Evolutionary conservation across 1,140 invertebrate genomes (phyloP).

Genomic region (Cydia amplana): DNA sequence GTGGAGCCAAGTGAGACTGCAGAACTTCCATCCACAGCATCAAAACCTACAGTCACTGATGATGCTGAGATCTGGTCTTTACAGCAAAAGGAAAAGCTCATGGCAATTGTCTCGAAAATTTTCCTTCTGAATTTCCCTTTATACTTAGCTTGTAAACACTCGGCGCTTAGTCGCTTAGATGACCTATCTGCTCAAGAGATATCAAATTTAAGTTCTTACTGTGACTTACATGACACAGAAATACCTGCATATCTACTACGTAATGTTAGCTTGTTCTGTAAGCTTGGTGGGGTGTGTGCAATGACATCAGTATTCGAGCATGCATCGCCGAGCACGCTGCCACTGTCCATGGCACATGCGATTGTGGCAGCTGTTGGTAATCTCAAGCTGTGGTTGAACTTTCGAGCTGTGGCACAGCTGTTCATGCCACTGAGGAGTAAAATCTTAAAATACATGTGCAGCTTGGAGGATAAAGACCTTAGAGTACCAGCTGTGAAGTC

Average conservation of each 20-base stretch:
- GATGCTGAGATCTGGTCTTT: slow-evolving; percentile 82
- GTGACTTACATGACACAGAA: slow-evolving; percentile 95
- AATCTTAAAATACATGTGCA: slow-evolving; percentile 95
- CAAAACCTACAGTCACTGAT: slow-evolving; percentile 50
- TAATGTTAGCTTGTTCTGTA: slow-evolving; percentile 95
- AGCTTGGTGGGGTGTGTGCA: slow-evolving; percentile 91
- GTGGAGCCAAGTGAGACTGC: slow-evolving; percentile 39
- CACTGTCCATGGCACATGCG: slow-evolving; percentile 92
- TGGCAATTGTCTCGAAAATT: slow-evolving; percentile 89
- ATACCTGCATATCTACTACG: slow-evolving; percentile 93
- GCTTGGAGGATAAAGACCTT: slow-evolving; percentile 93
- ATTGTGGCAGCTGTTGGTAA: slow-evolving; percentile 95
- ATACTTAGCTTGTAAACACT: slow-evolving; percentile 95
- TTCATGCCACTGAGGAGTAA: slow-evolving; percentile 92
- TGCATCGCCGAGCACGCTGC: slow-evolving; percentile 86
- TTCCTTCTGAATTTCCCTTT: slow-evolving; percentile 92
- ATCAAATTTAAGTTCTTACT: slow-evolving; percentile 88
- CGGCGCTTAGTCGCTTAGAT: slow-evolving; percentile 86
- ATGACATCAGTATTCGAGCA: slow-evolving; percentile 91
- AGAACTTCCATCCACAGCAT: slow-evolving; percentile 48
- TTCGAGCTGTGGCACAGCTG: slow-evolving; percentile 91
- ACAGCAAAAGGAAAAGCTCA: slow-evolving; percentile 88
- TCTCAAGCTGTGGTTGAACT: slow-evolving; percentile 96
- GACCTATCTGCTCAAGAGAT: slow-evolving; percentile 89
- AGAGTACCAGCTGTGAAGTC: slow-evolving; percentile 91